Conservation (phyloP, 1,140 invertebrate species). For the Pogonomyrmex californicus region DNA sequence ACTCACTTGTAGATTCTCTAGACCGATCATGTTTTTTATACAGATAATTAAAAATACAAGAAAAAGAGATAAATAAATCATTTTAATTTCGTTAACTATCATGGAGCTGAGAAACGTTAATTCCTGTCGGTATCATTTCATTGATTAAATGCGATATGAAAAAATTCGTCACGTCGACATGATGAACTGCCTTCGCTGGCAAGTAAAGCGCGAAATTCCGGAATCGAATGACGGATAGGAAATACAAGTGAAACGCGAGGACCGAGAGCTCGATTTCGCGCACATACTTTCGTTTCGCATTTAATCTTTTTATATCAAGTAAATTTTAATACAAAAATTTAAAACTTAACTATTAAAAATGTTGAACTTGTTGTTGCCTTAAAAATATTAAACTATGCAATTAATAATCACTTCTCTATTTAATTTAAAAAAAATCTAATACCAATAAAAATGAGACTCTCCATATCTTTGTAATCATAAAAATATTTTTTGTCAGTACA, state of each 20-base stretch:
- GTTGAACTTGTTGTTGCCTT: neutral
- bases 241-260: constrained; percentile 35
- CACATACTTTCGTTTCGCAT: neutral
- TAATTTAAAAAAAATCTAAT: constrained; percentile 1
- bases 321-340: neutral
- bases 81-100: neutral
- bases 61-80: neutral
- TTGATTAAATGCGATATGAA: neutral
- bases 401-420: neutral
- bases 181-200: constrained; percentile 6
- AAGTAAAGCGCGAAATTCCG: constrained; percentile 36
- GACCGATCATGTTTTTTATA: neutral
- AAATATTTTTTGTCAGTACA: neutral
- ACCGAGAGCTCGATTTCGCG: constrained; percentile 21
- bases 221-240: constrained; percentile 32
- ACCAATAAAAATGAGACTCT: neutral
- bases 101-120: neutral
- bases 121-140: neutral
- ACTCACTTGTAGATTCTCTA: neutral
- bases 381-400: neutral
- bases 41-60: neutral
- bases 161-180: constrained; percentile 30
- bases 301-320: neutral
- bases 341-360: neutral
- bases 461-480: neutral